Conservation (phyloP, 2,113 vertebrate species). For the Merops nubicus region DNA sequence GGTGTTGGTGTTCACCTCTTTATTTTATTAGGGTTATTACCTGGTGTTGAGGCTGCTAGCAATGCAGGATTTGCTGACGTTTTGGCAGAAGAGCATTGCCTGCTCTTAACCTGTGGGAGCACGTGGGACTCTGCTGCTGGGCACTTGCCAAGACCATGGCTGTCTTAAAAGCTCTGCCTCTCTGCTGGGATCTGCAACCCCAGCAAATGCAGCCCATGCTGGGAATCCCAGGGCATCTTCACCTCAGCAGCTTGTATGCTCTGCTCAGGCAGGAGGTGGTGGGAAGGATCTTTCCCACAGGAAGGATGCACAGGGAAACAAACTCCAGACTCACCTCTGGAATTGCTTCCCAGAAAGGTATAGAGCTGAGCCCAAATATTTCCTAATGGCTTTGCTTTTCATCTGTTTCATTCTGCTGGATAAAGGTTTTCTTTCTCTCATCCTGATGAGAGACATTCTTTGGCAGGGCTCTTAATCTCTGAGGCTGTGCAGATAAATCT, state of each 20-base stretch:
- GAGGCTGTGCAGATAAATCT: background rate
- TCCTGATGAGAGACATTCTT: background rate
- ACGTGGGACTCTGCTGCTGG: background rate
- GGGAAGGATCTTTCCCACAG: too few species aligned
- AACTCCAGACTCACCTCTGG: background rate
- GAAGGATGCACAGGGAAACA: background rate
- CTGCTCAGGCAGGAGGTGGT: background rate
- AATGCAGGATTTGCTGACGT: background rate
- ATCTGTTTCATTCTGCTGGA: background rate
- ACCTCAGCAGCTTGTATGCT: background rate
- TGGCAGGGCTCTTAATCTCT: background rate
- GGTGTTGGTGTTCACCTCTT: background rate
- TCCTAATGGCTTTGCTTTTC: background rate
- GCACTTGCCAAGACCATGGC: background rate
- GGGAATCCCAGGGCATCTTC: background rate
- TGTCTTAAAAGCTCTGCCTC: background rate
- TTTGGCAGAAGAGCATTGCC: background rate
- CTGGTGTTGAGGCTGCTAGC: background rate
- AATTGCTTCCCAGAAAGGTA: background rate
- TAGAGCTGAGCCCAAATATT: background rate
- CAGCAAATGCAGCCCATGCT: background rate
- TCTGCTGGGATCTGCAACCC: background rate
- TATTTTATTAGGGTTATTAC: background rate
- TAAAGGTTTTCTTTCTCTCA: background rate
- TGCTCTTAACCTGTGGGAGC: background rate